Evolutionary conservation across 2,888 invertebrate species (phyloP).

Genomic region (Drosophila pseudotakahashii): DNA sequence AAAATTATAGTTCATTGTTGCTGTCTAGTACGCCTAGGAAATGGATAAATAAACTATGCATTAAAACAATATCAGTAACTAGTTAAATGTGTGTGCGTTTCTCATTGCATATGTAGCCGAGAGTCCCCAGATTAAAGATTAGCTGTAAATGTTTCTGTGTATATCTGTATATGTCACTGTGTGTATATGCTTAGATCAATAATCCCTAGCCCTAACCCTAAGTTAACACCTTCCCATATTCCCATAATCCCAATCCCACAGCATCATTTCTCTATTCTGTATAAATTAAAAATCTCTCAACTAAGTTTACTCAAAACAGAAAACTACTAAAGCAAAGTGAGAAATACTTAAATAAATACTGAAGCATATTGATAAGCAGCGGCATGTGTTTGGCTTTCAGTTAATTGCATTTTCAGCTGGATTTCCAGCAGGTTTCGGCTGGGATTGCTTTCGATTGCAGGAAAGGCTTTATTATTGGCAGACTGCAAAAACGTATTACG

Average conservation of each 20-base stretch:
- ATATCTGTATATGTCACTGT: slow-evolving; percentile 24
- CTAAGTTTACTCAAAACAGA: slow-evolving; percentile 52
- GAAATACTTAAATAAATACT: slow-evolving; percentile 74
- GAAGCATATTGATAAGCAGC: slow-evolving; percentile 65
- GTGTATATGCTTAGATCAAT: slow-evolving; percentile 37
- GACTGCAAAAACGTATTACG: slow-evolving; percentile 7
- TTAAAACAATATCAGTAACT: slow-evolving; percentile 45
- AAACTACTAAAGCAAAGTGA: slow-evolving; percentile 53
- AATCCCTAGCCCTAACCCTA: slow-evolving; percentile 28
- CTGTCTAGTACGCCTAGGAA: slow-evolving; percentile 47
- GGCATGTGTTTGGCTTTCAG: slow-evolving; percentile 17
- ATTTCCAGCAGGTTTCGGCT: neutral
- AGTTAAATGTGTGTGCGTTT: slow-evolving; percentile 45
- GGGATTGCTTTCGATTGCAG: slow-evolving; percentile 6
- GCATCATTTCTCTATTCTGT: slow-evolving; percentile 36
- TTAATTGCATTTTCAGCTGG: slow-evolving; percentile 36
- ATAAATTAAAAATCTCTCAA: slow-evolving; percentile 54
- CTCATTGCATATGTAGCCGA: slow-evolving; percentile 42
- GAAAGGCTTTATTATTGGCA: neutral
- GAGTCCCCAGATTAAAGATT: slow-evolving; percentile 21
- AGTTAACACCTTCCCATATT: slow-evolving; percentile 2
- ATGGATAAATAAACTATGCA: slow-evolving; percentile 22
- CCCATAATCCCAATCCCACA: no score
- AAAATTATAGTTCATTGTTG: slow-evolving; percentile 65
- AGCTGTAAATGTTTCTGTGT: slow-evolving; percentile 49